phyloP scores from a whole-genome alignment of 2,888 invertebrate genomes.

The Heliconius ismenius region DNA sequence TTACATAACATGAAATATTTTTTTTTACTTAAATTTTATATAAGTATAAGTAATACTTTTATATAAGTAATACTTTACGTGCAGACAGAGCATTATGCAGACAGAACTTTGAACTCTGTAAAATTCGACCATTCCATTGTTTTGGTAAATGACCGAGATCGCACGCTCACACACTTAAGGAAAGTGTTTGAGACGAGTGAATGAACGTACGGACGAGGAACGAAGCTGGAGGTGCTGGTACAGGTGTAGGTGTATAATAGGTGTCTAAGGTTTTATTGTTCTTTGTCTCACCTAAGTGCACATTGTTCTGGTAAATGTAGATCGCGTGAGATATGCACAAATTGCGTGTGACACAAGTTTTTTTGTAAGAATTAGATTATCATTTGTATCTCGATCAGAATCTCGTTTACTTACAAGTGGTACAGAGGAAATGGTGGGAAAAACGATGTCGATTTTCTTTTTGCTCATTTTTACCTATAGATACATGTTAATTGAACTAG shows the following conservation, averaged over 20 bases:
- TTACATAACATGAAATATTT: too few relatives aligned
- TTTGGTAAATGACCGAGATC: constrained; percentile 36
- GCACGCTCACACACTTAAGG: constrained; percentile 39
- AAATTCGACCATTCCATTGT: constrained; percentile 21
- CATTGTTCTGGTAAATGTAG: constrained; percentile 36
- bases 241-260: constrained; percentile 18
- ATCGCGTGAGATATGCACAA: constrained; percentile 37
- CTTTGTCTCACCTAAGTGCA: constrained; percentile 33
- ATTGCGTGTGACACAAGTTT: constrained; percentile 25
- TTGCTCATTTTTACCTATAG: neutral
- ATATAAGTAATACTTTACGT: neutral
- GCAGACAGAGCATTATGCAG: neutral
- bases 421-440: neutral
- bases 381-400: constrained; percentile 16
- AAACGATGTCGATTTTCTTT: neutral
- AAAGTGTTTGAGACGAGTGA: constrained; percentile 43
- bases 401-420: neutral
- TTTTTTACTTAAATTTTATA: neutral
- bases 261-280: constrained; percentile 35
- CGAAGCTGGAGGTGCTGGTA: constrained; percentile 25
- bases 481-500: neutral
- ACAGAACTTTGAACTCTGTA: neutral
- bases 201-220: constrained; percentile 36
- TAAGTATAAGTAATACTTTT: too few relatives aligned
- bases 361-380: constrained; percentile 21